Evolutionary conservation across 2,888 invertebrate genomes (phyloP).

Genomic region (Scotopteryx bipunctaria): DNA sequence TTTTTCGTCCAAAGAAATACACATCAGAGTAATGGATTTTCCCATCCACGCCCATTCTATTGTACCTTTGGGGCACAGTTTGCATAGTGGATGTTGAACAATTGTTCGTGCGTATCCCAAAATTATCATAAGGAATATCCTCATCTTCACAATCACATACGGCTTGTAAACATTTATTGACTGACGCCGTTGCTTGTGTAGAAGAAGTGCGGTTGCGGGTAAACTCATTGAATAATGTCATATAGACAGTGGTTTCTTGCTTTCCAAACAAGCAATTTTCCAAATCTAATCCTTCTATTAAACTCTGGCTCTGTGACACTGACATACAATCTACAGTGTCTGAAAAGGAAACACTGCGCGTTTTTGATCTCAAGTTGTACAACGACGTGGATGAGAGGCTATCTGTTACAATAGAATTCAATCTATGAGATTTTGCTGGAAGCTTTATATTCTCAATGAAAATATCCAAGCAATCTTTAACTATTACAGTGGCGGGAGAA

Average conservation of each 20-base stretch:
- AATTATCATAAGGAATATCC: constrained; percentile 19
- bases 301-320: constrained; percentile 31
- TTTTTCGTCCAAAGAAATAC: constrained; percentile 64
- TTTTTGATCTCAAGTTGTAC: constrained; percentile 41
- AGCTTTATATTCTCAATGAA: constrained; percentile 31
- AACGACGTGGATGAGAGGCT: constrained; percentile 38
- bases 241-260: constrained; percentile 59
- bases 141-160: constrained; percentile 21
- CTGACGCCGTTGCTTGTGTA: constrained; percentile 73
- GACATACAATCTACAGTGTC: constrained; percentile 42
- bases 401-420: constrained; percentile 15
- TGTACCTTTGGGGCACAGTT: constrained; percentile 31
- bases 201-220: constrained; percentile 50
- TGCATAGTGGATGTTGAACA: constrained; percentile 44
- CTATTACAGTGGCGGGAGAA: constrained; percentile 27
- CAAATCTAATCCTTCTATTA: too few relatives aligned
- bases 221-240: constrained; percentile 59
- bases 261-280: constrained; percentile 23
- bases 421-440: constrained; percentile 28
- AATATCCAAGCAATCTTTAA: constrained; percentile 36
- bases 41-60: constrained; percentile 30
- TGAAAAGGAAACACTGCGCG: constrained; percentile 46
- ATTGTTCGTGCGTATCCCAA: constrained; percentile 36
- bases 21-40: constrained; percentile 50
- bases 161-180: constrained; percentile 75